Evolutionary conservation across 2,888 invertebrate species (phyloP).

Genomic region (Rhingia rostrata): DNA sequence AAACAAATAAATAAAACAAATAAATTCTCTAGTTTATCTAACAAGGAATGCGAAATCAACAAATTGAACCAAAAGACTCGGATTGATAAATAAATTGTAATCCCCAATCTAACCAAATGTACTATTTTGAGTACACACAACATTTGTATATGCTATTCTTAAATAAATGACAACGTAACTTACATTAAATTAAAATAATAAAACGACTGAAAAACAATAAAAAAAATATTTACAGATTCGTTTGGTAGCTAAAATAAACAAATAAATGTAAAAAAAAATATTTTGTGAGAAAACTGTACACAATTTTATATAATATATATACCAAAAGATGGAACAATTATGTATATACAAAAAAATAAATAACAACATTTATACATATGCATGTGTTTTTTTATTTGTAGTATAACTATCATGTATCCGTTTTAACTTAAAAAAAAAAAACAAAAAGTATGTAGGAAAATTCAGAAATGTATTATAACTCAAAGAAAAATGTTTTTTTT

Average conservation of each 20-base stretch:
- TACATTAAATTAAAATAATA: slow-evolving; percentile 16
- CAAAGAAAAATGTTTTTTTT: slow-evolving; percentile 6
- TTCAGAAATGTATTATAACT: slow-evolving; percentile 39
- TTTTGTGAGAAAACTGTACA: slow-evolving; percentile 72
- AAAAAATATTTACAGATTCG: slow-evolving; percentile 60
- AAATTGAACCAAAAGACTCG: slow-evolving; percentile 51
- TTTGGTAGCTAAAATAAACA: slow-evolving; percentile 49
- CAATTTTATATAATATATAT: slow-evolving; percentile 46
- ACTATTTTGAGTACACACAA: too few species aligned
- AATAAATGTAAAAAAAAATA: slow-evolving; percentile 26
- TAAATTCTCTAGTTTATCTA: slow-evolving; percentile 7
- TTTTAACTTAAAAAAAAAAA: slow-evolving; percentile 6
- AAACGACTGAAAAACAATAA: slow-evolving; percentile 71
- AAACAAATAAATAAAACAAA: slow-evolving; percentile 22
- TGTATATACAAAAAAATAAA: slow-evolving; percentile 1
- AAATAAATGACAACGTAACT: not conserved
- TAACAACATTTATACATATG: not conserved
- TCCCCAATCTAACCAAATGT: not conserved
- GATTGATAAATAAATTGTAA: slow-evolving; percentile 12
- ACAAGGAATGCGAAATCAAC: slow-evolving; percentile 27
- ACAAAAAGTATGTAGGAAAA: not conserved
- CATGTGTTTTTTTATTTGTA: not conserved
- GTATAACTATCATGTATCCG: not conserved
- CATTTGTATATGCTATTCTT: not conserved
- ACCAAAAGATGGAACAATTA: not conserved